Base-by-base conservation (phyloP, 2,797 vertebrate species). In the Enoplosus armatus region DNA sequence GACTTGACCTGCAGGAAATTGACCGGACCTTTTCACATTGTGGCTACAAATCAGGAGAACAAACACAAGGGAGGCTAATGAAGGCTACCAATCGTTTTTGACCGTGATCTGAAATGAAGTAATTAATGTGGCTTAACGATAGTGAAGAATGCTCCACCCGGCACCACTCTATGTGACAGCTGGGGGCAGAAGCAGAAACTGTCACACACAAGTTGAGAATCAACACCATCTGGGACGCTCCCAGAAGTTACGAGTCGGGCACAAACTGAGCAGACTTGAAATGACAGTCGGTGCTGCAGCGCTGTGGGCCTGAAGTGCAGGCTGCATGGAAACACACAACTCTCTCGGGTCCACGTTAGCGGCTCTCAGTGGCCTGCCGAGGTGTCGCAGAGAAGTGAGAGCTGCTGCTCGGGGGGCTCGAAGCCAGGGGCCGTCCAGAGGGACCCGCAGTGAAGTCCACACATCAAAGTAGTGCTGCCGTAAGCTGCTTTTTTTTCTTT, bases 391-490 rank as follows among this genome's bases (percentile, higher is more conserved):
- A 63, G 51, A 68, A 70, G 45, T 43, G 66, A 77, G 72, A 82
- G 75, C 72, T 68, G 77, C 66, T 56, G 76, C 65, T 83, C 8
- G 4, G 33, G 37, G 37, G 80, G 56, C 65, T 64, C 0, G 3
- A 47, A 16, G 83, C 79, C 77, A 16, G 43, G 33, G 68, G 79
- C 63, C 1, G 29, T 61, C 69, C 69, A 1, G 22, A 4, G 78
- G 85, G 78, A 77, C 67, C 51, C 0, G 15, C 72, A 59, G 45
- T 41, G 54, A 73, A 67, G 59, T 75, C 77, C 53, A 15, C 48
- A 83, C 65, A 79, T 84, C 79, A 83, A 77, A 84, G 81, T 1
- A 18, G 43, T 16, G 56, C 74, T 64, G 75, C 76, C 3, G n/a
- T 72, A 68, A 79, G 75, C 72, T 61, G 56, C 48, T 81, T 48